Evolutionary conservation across 2,113 vertebrate genomes (phyloP), one percentile per base, ranked within the genome.

Genomic region (Aegotheles bennettii): DNA sequence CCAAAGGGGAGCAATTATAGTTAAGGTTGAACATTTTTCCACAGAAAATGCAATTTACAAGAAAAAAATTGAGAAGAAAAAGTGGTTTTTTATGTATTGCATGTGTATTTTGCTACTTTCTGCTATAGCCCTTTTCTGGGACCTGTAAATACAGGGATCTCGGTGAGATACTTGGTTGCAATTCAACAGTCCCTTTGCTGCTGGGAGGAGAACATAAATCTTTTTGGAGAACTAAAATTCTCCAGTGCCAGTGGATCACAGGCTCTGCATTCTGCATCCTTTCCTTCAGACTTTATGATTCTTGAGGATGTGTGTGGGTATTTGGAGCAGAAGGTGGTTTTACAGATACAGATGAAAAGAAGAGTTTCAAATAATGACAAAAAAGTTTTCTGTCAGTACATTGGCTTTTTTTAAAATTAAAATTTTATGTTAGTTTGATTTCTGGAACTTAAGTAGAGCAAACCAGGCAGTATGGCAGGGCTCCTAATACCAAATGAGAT

Each of bases 371-470:
- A 69, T 85, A 48, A 74, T 7, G 23, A 89, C 42, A 28, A 42
- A 54, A 43, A 43, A 80, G 61, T 18, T 25, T 71, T 16, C 60
- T 82, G 53, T 65, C 42, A 53, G 26, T 78, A 28, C 2, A 0
- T 36, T 67, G 45, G 31, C 18, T 26, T 76, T 71, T 92, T 79
- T 54, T 91, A 84, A 13, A 75, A 82, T 82, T 28, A 82, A 85
- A 43, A 56, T 81, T 84, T 92, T 50, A 65, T 60, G n/a, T 83
- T 69, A 17, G 38, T 89, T 95, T 95, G 76, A 69, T 83, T 95
- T 93, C 48, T 89, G 79, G 35, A 83, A 67, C 84, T 90, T 67
- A 61, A 82, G 21, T 60, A 90, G 70, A 87, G n/a, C 25, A 57
- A 61, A 63, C 12, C 42, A 61, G 76, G 38, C 45, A 77, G 20